phyloP scores from a whole-genome alignment of 2,888 invertebrate species.

The Sminthurinus aureus region DNA sequence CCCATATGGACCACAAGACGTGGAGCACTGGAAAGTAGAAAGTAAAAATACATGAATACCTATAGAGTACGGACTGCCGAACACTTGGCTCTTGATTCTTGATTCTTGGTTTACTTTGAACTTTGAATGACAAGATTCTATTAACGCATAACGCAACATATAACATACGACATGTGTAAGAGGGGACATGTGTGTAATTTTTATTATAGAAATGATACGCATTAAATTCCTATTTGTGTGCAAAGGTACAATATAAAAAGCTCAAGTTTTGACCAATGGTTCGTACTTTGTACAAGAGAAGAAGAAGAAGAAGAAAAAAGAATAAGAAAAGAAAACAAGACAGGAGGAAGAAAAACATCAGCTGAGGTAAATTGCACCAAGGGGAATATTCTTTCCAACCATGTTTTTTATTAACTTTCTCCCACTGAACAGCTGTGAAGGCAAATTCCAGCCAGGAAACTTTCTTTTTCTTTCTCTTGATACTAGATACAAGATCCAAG shows the following conservation, averaged over 20 bases:
- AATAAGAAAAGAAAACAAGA: neutral
- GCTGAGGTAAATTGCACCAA: neutral
- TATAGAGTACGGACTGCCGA: neutral
- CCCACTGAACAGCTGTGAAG: neutral
- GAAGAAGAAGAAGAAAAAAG: no score
- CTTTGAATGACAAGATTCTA: neutral
- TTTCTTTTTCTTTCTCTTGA: no score
- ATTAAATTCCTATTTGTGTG: no score
- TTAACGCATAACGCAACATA: neutral
- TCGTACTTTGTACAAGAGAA: no score
- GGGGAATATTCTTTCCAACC: neutral
- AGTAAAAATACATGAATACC: neutral
- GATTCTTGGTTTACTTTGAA: no score
- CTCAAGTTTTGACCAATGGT: neutral
- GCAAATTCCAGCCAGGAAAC: no score
- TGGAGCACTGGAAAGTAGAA: slow-evolving; percentile 74
- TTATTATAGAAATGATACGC: neutral
- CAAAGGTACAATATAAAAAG: neutral
- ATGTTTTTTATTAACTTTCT: neutral
- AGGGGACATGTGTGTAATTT: neutral
- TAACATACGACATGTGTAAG: neutral
- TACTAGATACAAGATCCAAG: no score
- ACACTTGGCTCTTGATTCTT: no score
- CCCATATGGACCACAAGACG: slow-evolving; percentile 86
- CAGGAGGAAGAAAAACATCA: neutral